These are phyloP conservation scores for Triplophysa dalaica DNA, from an alignment of 2,113 vertebrate genomes.

Conservation along the genomic window DNA sequence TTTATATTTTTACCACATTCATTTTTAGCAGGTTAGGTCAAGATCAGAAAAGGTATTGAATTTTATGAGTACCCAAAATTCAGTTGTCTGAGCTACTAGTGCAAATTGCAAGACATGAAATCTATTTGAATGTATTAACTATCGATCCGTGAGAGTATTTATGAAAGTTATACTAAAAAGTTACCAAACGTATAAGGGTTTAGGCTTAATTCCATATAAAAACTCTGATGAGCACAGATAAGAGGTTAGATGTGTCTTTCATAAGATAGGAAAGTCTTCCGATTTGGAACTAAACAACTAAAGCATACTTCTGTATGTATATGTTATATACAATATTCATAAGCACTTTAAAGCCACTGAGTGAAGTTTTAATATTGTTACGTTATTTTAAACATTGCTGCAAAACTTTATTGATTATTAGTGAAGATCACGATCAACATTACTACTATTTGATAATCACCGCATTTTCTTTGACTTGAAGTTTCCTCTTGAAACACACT, in stretches of 20 bases:
- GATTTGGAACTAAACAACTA: neutral
- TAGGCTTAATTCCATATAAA: neutral
- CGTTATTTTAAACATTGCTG: neutral
- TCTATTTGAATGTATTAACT: neutral
- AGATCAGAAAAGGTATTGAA: no score
- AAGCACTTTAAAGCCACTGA: neutral
- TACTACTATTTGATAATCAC: neutral
- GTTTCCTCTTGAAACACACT: neutral
- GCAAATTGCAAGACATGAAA: no score
- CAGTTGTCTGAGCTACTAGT: no score
- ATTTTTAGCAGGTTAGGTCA: no score
- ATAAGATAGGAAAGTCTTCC: neutral
- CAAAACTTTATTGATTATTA: slow-evolving; percentile 13
- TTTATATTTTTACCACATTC: no score
- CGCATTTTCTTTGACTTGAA: neutral
- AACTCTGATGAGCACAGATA: neutral
- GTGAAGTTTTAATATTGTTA: neutral
- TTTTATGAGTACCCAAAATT: neutral
- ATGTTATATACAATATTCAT: neutral
- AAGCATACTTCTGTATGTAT: neutral
- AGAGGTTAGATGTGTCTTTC: neutral
- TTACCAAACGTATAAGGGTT: neutral
- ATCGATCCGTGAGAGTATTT: neutral
- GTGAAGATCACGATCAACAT: neutral
- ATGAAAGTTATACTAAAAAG: neutral